phyloP scores from a whole-genome alignment of 2,888 invertebrate genomes.

The Margaritifera margaritifera region DNA sequence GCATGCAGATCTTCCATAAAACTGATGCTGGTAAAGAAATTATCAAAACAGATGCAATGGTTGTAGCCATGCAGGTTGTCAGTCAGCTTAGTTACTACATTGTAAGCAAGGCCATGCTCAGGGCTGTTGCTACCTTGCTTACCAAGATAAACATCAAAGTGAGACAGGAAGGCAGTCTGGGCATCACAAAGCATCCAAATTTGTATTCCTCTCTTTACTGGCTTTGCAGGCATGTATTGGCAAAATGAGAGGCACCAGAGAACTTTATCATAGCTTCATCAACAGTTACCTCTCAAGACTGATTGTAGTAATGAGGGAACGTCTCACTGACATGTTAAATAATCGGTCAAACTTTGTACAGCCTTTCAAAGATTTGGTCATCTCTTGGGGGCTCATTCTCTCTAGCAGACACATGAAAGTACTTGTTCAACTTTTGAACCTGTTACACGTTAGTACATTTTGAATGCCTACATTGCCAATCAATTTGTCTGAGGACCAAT shows the following conservation, averaged over 20 bases:
- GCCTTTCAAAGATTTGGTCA: too few relatives aligned
- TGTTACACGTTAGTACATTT: conserved; percentile 16
- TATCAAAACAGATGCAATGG: conserved; percentile 16
- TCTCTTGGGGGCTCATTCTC: conserved; percentile 5
- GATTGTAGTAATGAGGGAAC: conserved; percentile 6
- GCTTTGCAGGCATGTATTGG: too few relatives aligned
- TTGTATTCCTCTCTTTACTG: too few relatives aligned
- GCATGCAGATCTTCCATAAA: not conserved
- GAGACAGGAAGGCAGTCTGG: conserved; percentile 12
- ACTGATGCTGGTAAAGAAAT: conserved; percentile 3
- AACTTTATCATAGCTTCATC: conserved; percentile 23
- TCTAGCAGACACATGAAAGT: too few relatives aligned
- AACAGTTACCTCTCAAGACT: conserved; percentile 13
- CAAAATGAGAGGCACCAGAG: too few relatives aligned
- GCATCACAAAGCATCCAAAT: too few relatives aligned
- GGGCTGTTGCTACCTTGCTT: conserved; percentile 9
- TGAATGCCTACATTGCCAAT: too few relatives aligned
- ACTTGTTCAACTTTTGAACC: conserved; percentile 18
- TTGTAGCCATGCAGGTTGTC: conserved; percentile 3
- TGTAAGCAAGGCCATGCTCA: too few relatives aligned
- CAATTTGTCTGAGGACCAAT: too few relatives aligned
- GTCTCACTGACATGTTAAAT: conserved; percentile 6
- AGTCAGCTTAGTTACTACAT: conserved; percentile 16
- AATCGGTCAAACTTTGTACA: conserved; percentile 8
- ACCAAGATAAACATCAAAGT: conserved; percentile 16